These are phyloP conservation scores for Mamestra brassicae DNA, from an alignment of 2,888 invertebrate species.

Conservation along the genomic window DNA sequence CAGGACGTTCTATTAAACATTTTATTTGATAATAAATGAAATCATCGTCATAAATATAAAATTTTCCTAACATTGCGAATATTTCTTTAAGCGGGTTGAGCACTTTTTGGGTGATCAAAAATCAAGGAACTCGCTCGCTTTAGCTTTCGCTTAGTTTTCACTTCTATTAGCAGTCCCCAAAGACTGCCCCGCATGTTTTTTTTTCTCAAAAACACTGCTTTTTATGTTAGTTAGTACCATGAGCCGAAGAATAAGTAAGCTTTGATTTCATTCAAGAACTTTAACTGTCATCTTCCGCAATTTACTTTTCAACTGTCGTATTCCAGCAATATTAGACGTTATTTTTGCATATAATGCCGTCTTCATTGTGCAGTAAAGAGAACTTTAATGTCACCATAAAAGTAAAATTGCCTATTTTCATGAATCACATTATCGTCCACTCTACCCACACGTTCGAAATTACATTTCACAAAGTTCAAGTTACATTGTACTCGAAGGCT, in stretches of 20 bases:
- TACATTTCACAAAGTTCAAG: slow-evolving; percentile 65
- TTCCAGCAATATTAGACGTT: slow-evolving; percentile 34
- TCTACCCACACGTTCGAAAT: slow-evolving; percentile 73
- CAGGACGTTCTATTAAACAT: slow-evolving; percentile 23
- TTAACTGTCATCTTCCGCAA: background rate
- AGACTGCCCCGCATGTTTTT: background rate
- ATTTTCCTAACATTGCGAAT: background rate
- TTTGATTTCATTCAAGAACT: slow-evolving; percentile 7
- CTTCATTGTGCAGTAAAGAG: slow-evolving; percentile 68
- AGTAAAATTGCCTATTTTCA: slow-evolving; percentile 74
- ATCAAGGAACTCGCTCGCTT: too few species aligned
- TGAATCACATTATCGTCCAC: slow-evolving; percentile 73
- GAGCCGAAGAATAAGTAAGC: background rate
- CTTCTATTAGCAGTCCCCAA: too few species aligned
- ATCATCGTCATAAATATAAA: slow-evolving; percentile 7
- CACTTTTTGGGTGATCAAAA: too few species aligned
- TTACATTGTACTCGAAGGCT: slow-evolving; percentile 45
- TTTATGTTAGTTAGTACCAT: background rate
- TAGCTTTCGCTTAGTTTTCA: too few species aligned
- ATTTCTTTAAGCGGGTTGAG: too few species aligned
- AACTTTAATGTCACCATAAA: slow-evolving; percentile 77
- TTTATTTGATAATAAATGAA: slow-evolving; percentile 24
- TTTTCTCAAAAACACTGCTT: background rate
- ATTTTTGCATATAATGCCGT: slow-evolving; percentile 64
- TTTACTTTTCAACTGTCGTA: slow-evolving; percentile 26